Conservation (phyloP, 1,140 invertebrate species). For the Bombus affinis region DNA sequence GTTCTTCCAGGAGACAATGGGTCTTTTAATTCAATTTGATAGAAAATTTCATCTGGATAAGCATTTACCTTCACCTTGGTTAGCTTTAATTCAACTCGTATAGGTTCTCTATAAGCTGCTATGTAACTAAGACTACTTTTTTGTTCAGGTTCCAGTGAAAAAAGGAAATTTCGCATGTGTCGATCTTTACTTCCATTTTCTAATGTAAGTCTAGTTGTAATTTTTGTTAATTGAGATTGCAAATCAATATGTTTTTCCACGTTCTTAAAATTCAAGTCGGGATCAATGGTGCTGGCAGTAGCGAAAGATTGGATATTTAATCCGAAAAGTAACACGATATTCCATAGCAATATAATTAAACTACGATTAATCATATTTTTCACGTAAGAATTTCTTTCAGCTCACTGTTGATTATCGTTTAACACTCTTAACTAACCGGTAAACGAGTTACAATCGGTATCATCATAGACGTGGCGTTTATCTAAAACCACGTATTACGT, state of each 20-base stretch:
- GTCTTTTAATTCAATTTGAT: conserved; percentile 86
- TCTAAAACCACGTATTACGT: not conserved
- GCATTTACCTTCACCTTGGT: conserved; percentile 83
- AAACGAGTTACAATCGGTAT: conserved; percentile 15
- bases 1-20: conserved; percentile 84
- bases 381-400: not conserved
- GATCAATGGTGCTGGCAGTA: conserved; percentile 56
- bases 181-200: conserved; percentile 90
- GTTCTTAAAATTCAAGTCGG: conserved; percentile 89
- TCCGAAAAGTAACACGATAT: conserved; percentile 20
- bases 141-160: conserved; percentile 87
- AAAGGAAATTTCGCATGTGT: conserved; percentile 87
- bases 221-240: conserved; percentile 93
- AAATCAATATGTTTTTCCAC: conserved; percentile 94
- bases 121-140: conserved; percentile 89
- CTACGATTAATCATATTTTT: conserved; percentile 33
- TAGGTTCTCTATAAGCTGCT: conserved; percentile 85
- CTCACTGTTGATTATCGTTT: not conserved
- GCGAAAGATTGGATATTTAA: not conserved
- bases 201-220: conserved; percentile 89
- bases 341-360: conserved; percentile 42
- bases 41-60: conserved; percentile 83
- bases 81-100: conserved; percentile 85
- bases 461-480: conserved; percentile 64
- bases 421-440: conserved; percentile 48